phyloP scores from a whole-genome alignment of 2,888 invertebrate species.

The Lydus trimaculatus region DNA sequence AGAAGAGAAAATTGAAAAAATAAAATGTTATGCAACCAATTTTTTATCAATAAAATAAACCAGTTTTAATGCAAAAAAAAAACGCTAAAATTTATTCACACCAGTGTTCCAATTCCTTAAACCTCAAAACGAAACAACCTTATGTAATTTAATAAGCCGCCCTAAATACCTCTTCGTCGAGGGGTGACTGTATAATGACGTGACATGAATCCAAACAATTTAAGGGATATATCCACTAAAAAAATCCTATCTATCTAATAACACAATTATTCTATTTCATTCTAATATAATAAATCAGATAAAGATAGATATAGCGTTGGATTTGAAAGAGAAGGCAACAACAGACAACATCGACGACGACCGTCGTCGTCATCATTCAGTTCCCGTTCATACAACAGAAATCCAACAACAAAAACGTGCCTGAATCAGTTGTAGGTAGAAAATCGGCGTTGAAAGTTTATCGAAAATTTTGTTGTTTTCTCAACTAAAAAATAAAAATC shows the following conservation, averaged over 20 bases:
- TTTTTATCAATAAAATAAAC: background rate
- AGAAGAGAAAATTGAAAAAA: conserved; percentile 1
- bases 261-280: background rate
- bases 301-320: background rate
- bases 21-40: background rate
- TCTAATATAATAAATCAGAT: background rate
- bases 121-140: background rate
- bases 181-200: background rate
- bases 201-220: background rate
- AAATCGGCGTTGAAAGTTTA: background rate
- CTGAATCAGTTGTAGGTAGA: conserved; percentile 6
- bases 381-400: background rate
- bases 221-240: background rate
- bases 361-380: conserved; percentile 6
- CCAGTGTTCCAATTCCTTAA: background rate
- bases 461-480: too few species aligned
- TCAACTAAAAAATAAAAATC: too few species aligned
- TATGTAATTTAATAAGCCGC: background rate
- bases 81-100: background rate
- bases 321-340: conserved; percentile 3
- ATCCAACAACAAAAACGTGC: conserved; percentile 11
- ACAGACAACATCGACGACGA: background rate
- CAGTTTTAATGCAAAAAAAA: background rate
- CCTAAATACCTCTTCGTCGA: background rate
- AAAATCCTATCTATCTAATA: background rate